Percentiles rank a stretch among this genome's conserved stretches.
These are phyloP conservation scores for Nesidiocoris tenuis DNA, from an alignment of 2,888 invertebrate species.

Conservation along the genomic window DNA sequence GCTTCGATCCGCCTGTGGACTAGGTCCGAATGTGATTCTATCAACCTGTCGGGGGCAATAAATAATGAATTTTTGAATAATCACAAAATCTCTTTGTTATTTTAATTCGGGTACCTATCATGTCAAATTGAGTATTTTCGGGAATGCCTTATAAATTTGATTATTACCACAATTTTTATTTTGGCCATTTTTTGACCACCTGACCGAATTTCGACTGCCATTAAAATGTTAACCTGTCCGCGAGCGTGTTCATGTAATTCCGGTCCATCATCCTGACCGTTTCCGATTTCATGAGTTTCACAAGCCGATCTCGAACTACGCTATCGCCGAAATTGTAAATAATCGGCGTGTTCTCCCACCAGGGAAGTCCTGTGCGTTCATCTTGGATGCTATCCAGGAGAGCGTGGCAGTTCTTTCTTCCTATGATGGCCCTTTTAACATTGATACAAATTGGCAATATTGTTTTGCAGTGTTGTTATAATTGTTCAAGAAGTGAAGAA, in stretches of 20 bases:
- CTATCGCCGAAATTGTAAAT: conserved; percentile 15
- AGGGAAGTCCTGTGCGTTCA: conserved; percentile 18
- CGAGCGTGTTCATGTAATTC: conserved; percentile 24
- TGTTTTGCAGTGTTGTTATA: background rate
- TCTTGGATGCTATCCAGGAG: conserved; percentile 26
- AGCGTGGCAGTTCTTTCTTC: conserved; percentile 28
- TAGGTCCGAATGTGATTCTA: conserved; percentile 21
- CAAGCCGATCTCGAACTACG: conserved; percentile 26
- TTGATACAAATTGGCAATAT: too few relatives aligned
- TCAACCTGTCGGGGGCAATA: too few relatives aligned
- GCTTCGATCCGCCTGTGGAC: conserved; percentile 19
- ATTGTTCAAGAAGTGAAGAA: background rate
- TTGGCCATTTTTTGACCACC: too few relatives aligned
- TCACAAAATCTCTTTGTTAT: too few relatives aligned
- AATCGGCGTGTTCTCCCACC: conserved; percentile 24
- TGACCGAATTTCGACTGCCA: too few relatives aligned
- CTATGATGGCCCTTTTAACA: too few relatives aligned
- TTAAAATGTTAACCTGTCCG: too few relatives aligned
- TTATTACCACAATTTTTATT: too few relatives aligned
- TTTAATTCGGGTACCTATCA: too few relatives aligned
- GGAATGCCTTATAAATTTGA: too few relatives aligned
- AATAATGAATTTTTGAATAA: too few relatives aligned
- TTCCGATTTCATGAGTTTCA: conserved; percentile 31
- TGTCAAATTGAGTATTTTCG: too few relatives aligned
- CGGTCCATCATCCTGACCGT: conserved; percentile 22